Base-by-base conservation (phyloP, 1,140 invertebrate genomes). In the Cardiocondyla obscurior region DNA sequence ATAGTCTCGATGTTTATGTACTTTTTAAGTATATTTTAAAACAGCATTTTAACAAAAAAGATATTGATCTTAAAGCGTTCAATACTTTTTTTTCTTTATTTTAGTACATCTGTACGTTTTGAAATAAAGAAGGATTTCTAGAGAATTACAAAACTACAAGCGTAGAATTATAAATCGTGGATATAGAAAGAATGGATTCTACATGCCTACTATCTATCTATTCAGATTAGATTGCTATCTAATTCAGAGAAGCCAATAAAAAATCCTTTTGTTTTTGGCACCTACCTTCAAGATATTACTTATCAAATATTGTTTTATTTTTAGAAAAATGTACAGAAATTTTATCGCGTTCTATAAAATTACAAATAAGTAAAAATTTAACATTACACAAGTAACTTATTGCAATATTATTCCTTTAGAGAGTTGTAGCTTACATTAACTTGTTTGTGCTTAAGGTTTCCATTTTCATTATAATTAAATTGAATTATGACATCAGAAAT, bases 281-380 rank as follows among this genome's bases (percentile, higher is more conserved):
- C 1, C 10, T 53, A 1, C 39, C 51, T 1, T 30, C 7, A 53
- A 28, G 16, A 77, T 67, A 51, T 36, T 6, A 4, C 4, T 65
- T 67, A 22, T 64, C 44, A 64, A 64, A 64, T 8, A 30, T 53
- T 14, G 33, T 39, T 67, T 79, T 51, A 30, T 30, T 67, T 53
- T 25, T 79, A 69, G 62, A 16, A 67, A 53, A 79, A 79, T 79
- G 74, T 79, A 69, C 74, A 79, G 25, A 76, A 19, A 79, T n/a
- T 64, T 67, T 12, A 79, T 67, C 64, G 42, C 49, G 42, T 64
- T 79, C 22, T 53, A 12, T 53, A 67, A 42, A 69, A 69, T 76
- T 62, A 74, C 14, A 22, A 74, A 33, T 77, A 65, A 77, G 65
- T 30, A 79, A 67, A 36, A 79, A 22, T 49, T 30, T 30, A 28